Percentiles rank a stretch among this genome's conserved stretches.
Evolutionary conservation across 2,113 vertebrate genomes (phyloP).

Genomic region (Misgurnus mizolepis): DNA sequence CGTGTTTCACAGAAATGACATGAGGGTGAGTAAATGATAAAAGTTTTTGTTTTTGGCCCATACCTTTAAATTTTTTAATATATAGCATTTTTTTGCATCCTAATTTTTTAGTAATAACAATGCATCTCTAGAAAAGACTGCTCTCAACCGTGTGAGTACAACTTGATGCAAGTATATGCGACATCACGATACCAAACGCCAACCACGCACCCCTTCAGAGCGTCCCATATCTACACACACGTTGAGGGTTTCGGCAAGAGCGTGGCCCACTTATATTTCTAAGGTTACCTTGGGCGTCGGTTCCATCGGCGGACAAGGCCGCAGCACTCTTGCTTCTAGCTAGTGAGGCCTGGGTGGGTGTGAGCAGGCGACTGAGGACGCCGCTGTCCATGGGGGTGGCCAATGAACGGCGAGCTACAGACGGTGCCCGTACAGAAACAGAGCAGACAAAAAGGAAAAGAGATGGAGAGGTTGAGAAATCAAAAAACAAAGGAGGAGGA

Average conservation of each 20-base stretch:
- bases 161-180: not conserved
- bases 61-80: too few relatives aligned
- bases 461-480: slow-evolving; percentile 49
- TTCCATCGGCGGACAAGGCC: slow-evolving; percentile 82
- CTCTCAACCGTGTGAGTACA: too few relatives aligned
- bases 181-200: slow-evolving; percentile 10
- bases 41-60: too few relatives aligned
- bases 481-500: slow-evolving; percentile 58
- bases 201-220: slow-evolving; percentile 34
- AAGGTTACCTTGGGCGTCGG: slow-evolving; percentile 85
- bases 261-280: slow-evolving; percentile 33
- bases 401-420: slow-evolving; percentile 81
- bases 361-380: slow-evolving; percentile 86
- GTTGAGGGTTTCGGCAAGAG: not conserved
- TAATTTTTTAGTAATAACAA: too few relatives aligned
- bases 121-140: slow-evolving; percentile 15
- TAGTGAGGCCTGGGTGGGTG: slow-evolving; percentile 89
- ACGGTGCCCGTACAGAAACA: slow-evolving; percentile 63
- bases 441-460: slow-evolving; percentile 52
- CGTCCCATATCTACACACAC: slow-evolving; percentile 1
- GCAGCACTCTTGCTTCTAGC: slow-evolving; percentile 92
- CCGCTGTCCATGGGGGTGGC: slow-evolving; percentile 81
- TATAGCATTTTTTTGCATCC: too few relatives aligned
- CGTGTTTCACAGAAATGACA: too few relatives aligned
- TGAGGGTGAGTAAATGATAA: too few relatives aligned